Conservation (phyloP, 2,888 invertebrate species). For the Homarus gammarus region DNA sequence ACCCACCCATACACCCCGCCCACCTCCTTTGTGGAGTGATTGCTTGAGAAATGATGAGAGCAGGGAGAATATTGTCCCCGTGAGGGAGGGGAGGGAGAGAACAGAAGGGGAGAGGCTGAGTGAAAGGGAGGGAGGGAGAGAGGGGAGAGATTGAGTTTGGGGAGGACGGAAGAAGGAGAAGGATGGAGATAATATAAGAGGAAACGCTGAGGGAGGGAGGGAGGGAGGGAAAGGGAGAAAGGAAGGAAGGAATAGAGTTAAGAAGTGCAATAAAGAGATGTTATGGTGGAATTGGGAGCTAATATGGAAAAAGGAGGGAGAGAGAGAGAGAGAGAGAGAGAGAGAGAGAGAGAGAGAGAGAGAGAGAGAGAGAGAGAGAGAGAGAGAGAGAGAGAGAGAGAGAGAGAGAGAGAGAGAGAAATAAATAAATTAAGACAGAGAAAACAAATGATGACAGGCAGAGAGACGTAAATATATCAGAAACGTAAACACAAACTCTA, state of each 20-base stretch:
- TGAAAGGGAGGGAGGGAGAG: background rate
- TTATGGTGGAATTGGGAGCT: background rate
- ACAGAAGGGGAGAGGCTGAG: background rate
- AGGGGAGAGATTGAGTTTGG: background rate
- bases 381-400: no score
- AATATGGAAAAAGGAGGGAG: no score
- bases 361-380: no score
- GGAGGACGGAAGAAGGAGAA: background rate
- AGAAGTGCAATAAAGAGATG: background rate
- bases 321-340: no score
- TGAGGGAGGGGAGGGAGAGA: background rate
- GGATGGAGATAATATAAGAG: background rate
- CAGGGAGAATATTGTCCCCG: background rate
- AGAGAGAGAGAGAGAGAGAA: no score
- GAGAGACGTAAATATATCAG: no score
- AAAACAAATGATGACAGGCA: no score
- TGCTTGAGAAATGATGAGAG: constrained; percentile 21
- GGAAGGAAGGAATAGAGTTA: background rate
- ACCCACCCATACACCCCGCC: background rate
- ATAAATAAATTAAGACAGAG: no score
- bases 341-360: no score
- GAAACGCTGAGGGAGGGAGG: background rate
- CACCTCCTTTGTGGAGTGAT: constrained; percentile 12
- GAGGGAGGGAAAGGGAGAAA: background rate
- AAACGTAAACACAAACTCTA: no score